Evolutionary conservation across 1,140 invertebrate genomes (phyloP).

Genomic region (Drosophila oshimai): DNA sequence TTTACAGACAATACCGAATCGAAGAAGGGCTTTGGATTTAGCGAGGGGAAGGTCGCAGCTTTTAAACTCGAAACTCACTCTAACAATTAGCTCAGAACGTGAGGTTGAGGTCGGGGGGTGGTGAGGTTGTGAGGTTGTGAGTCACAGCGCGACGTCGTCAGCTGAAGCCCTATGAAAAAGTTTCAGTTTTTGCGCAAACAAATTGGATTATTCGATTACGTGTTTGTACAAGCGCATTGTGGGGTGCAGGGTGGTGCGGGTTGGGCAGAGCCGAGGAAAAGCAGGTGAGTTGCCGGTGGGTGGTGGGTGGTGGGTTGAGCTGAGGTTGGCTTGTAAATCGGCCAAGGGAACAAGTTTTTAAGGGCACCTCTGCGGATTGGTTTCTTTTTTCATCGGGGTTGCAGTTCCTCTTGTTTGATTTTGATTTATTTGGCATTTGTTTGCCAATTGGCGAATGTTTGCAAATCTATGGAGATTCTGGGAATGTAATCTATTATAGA

Average conservation of each 20-base stretch:
- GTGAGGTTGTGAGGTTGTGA: too few species aligned
- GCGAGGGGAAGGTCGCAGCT: not conserved
- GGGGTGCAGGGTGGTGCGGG: conserved; percentile 9
- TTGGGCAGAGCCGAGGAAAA: not conserved
- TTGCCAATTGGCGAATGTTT: conserved; percentile 67
- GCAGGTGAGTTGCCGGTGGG: conserved; percentile 4
- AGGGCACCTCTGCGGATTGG: conserved; percentile 36
- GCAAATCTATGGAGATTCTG: conserved; percentile 22
- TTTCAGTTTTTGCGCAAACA: conserved; percentile 78
- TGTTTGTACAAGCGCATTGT: conserved; percentile 64
- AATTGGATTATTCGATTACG: conserved; percentile 81
- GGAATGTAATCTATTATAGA: conserved; percentile 31
- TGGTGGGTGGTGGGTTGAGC: not conserved
- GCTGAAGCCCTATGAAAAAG: conserved; percentile 74
- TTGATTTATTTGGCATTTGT: conserved; percentile 57
- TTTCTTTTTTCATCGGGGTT: conserved; percentile 28
- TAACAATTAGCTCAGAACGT: conserved; percentile 59
- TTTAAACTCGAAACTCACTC: conserved; percentile 50
- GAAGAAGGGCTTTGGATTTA: conserved; percentile 8
- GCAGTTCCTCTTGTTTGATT: conserved; percentile 33
- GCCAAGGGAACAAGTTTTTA: conserved; percentile 69
- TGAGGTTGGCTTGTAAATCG: conserved; percentile 57
- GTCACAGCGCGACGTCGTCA: conserved; percentile 43
- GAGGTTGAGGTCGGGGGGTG: conserved; percentile 1
- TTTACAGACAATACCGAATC: conserved; percentile 27